Evolutionary conservation across 2,113 vertebrate genomes (phyloP).

Genomic region (Tetrax tetrax): DNA sequence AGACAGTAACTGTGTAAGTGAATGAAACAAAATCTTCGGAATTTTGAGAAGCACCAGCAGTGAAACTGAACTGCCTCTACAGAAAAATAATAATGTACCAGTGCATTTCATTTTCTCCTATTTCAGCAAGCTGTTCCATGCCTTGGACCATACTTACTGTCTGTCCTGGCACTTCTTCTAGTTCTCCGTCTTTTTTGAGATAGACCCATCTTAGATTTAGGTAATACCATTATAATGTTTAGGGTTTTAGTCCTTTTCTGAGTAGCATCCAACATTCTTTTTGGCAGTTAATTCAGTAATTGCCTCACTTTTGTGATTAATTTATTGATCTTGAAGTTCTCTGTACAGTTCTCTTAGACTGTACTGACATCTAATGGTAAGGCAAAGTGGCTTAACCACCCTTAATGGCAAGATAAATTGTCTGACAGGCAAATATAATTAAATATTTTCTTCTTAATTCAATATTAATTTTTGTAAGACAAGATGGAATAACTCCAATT

Average conservation of each 20-base stretch:
- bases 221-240: background rate
- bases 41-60: background rate
- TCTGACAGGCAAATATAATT: conserved; percentile 7
- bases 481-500: background rate
- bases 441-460: background rate
- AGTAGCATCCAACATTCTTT: background rate
- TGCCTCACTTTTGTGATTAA: background rate
- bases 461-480: background rate
- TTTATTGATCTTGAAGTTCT: conserved; percentile 33
- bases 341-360: conserved; percentile 35
- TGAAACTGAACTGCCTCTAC: background rate
- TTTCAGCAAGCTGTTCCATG: background rate
- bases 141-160: background rate
- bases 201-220: background rate
- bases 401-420: conserved; percentile 38
- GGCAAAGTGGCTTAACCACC: conserved; percentile 43
- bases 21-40: background rate
- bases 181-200: background rate
- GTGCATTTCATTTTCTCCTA: background rate
- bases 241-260: background rate
- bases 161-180: background rate
- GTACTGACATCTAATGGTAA: conserved; percentile 73
- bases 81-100: background rate
- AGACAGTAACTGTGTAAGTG: background rate
- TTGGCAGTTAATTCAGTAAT: background rate